phyloP scores from a whole-genome alignment of 2,113 vertebrate species.

The Antigone vipio region DNA sequence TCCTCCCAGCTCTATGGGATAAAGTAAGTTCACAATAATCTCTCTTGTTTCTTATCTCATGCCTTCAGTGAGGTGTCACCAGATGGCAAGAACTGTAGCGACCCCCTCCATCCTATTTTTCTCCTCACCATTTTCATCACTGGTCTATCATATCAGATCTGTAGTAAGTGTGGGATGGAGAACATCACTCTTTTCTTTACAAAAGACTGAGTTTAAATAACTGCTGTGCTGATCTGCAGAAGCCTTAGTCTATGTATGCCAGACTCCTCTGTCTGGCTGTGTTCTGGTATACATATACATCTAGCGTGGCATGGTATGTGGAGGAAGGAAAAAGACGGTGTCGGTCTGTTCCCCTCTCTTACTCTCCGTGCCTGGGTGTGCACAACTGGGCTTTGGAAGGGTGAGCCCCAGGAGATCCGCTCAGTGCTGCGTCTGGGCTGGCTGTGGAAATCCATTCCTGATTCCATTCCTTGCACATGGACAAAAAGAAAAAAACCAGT shows the following conservation, averaged over 20 bases:
- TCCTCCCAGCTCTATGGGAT: conserved; percentile 7
- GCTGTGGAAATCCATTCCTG: neutral
- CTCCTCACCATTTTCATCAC: neutral
- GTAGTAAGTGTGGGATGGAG: neutral
- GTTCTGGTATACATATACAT: neutral
- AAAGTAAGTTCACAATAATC: conserved; percentile 53
- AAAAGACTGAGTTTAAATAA: neutral
- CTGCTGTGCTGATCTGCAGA: neutral
- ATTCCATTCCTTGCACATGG: neutral
- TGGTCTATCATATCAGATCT: neutral
- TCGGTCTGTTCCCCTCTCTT: neutral
- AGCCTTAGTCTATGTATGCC: neutral
- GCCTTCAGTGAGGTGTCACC: conserved; percentile 9
- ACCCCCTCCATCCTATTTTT: neutral
- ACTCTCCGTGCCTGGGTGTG: neutral
- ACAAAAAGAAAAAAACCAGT: neutral
- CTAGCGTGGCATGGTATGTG: neutral
- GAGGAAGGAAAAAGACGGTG: neutral
- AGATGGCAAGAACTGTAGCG: neutral
- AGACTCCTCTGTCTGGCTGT: neutral
- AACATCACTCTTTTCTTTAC: neutral
- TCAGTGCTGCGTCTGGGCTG: neutral
- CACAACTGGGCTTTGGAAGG: neutral
- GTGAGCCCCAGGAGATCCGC: neutral
- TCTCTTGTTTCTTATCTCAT: conserved; percentile 61